Percentiles rank a stretch among this genome's conserved stretches.
These are phyloP conservation scores for Agrochola macilenta DNA, from an alignment of 2,888 invertebrate species.

Conservation along the genomic window DNA sequence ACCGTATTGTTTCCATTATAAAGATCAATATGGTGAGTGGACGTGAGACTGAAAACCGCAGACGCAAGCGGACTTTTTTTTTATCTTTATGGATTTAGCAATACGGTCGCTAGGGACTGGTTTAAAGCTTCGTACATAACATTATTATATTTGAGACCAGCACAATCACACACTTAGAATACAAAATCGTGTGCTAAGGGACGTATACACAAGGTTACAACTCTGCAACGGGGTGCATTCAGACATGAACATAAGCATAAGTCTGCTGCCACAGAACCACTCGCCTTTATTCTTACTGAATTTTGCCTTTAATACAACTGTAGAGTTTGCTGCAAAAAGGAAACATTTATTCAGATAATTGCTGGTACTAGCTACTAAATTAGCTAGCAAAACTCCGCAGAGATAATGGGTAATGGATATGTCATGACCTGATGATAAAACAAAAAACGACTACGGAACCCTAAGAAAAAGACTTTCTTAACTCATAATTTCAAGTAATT, in stretches of 20 bases:
- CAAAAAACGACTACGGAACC: neutral
- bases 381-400: neutral
- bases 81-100: neutral
- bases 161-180: conserved; percentile 2
- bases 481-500: neutral
- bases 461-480: neutral
- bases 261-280: conserved; percentile 65
- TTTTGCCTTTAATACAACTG: conserved; percentile 82
- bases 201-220: conserved; percentile 46
- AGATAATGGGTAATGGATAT: no score
- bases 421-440: no score
- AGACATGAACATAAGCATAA: conserved; percentile 62
- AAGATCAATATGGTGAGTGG: conserved; percentile 2
- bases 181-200: conserved; percentile 14
- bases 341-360: conserved; percentile 64
- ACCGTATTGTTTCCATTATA: neutral
- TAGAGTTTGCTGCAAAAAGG: conserved; percentile 84
- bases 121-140: neutral
- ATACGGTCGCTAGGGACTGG: neutral
- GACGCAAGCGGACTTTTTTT: neutral
- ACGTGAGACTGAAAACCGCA: neutral
- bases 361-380: neutral
- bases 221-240: conserved; percentile 52
- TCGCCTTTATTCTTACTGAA: conserved; percentile 85
- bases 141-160: conserved; percentile 27